These are phyloP conservation scores for Haliaeetus leucogaster DNA, from an alignment of 2,113 vertebrate genomes.

Conservation along the genomic window DNA sequence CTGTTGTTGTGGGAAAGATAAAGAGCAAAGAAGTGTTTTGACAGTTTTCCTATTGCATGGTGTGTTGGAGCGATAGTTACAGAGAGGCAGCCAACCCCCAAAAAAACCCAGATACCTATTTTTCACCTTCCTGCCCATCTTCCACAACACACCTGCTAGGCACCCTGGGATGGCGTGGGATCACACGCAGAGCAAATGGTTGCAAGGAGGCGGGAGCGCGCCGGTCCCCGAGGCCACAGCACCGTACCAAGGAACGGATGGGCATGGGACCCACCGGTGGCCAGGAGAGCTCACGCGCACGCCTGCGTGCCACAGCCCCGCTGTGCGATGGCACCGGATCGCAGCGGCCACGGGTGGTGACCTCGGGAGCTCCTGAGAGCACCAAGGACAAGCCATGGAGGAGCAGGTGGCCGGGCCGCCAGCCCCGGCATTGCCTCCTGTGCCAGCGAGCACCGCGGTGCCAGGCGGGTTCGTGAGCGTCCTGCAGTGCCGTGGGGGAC, in stretches of 20 bases:
- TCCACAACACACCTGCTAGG: background rate
- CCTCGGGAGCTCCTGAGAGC: background rate
- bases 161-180: background rate
- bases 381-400: background rate
- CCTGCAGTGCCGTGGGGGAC: background rate
- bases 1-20: background rate
- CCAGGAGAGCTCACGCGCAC: background rate
- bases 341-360: accelerated
- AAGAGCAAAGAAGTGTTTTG: background rate
- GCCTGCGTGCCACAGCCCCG: accelerated
- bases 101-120: background rate
- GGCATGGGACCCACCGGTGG: no score
- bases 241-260: background rate
- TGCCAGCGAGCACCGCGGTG: accelerated
- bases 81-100: background rate
- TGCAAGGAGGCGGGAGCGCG: accelerated
- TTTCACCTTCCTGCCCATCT: background rate
- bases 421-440: no score
- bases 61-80: background rate
- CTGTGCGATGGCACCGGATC: accelerated
- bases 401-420: no score
- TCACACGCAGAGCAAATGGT: accelerated
- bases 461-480: accelerated
- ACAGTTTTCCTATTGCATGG: background rate
- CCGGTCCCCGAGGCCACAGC: background rate